Percentiles rank a stretch among this genome's conserved stretches.
These are phyloP conservation scores for Lepidocyrtoides sp. DNA, from an alignment of 2,888 invertebrate genomes.

Conservation along the genomic window DNA sequence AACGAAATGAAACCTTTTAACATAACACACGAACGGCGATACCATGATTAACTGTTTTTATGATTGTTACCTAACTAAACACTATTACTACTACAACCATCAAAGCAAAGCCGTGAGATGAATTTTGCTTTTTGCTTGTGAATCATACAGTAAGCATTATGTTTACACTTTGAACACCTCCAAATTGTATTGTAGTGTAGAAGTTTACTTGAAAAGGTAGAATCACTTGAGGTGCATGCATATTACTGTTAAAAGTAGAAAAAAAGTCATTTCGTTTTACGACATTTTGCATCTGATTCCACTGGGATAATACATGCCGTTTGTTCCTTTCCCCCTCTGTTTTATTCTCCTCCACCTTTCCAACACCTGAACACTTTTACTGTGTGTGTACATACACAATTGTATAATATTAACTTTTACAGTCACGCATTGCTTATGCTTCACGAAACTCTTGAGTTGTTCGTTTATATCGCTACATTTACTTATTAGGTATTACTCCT, in stretches of 20 bases:
- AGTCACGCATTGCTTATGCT: neutral
- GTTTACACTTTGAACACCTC: neutral
- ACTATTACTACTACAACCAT: neutral
- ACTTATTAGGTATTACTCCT: too few relatives aligned
- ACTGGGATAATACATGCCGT: neutral
- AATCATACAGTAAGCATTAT: neutral
- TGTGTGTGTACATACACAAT: neutral
- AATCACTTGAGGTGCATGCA: neutral
- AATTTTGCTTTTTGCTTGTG: neutral
- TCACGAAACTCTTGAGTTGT: constrained; percentile 20
- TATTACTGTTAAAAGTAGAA: constrained; percentile 1
- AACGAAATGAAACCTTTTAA: neutral
- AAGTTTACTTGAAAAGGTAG: too few relatives aligned
- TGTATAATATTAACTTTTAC: too few relatives aligned
- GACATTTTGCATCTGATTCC: constrained; percentile 27
- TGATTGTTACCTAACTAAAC: neutral
- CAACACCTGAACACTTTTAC: neutral
- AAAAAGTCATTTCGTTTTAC: constrained; percentile 40
- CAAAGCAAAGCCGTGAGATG: neutral
- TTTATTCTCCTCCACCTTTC: neutral
- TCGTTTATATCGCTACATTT: constrained; percentile 40
- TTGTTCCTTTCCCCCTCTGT: neutral
- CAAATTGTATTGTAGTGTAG: neutral
- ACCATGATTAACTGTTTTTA: neutral
- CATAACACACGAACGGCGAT: too few relatives aligned